phyloP scores from a whole-genome alignment of 2,888 invertebrate species.

The Stenolophus ochropezus region DNA sequence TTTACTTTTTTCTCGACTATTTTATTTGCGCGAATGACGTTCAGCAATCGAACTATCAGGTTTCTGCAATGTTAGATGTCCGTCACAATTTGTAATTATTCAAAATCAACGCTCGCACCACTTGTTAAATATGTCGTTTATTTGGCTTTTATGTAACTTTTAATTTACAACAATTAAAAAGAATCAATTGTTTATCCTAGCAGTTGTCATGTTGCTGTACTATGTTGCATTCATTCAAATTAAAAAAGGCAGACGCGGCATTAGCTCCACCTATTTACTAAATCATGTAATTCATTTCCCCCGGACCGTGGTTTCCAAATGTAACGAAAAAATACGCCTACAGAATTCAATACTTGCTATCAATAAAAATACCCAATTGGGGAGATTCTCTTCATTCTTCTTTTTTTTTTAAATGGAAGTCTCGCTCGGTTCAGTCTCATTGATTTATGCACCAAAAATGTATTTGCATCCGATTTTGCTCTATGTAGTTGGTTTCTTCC shows the following conservation, averaged over 20 bases:
- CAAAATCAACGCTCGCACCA: slow-evolving; percentile 51
- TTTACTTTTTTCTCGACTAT: slow-evolving; percentile 70
- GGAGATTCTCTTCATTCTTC: no score
- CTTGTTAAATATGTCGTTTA: slow-evolving; percentile 55
- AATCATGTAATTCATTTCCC: background rate
- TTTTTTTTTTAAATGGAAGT: no score
- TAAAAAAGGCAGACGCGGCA: background rate
- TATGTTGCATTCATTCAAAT: background rate
- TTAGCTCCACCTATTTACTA: background rate
- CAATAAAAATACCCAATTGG: no score
- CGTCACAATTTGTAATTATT: slow-evolving; percentile 60
- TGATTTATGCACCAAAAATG: no score
- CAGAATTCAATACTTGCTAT: no score
- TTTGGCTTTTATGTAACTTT: slow-evolving; percentile 53
- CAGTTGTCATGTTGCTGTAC: slow-evolving; percentile 7
- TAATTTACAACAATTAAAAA: slow-evolving; percentile 48
- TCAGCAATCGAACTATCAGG: slow-evolving; percentile 55
- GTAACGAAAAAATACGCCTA: no score
- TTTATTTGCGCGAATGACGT: slow-evolving; percentile 59
- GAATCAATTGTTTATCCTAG: slow-evolving; percentile 42
- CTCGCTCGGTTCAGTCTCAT: no score
- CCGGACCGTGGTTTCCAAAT: no score
- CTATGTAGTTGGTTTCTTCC: no score
- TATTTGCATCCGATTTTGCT: no score
- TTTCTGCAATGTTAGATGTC: slow-evolving; percentile 60